Evolutionary conservation across 2,888 invertebrate genomes (phyloP), one percentile per base, ranked within the genome.

Genomic region (Chirona hameri): DNA sequence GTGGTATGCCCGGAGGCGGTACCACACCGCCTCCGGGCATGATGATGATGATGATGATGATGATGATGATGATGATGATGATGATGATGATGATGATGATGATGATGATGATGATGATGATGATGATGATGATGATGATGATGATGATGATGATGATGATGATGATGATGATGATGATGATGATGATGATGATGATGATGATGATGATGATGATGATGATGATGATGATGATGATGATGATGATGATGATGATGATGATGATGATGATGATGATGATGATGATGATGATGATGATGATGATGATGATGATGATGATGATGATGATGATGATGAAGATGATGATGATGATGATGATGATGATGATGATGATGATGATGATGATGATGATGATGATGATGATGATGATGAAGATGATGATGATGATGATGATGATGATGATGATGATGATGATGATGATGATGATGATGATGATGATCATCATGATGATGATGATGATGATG

Each of bases 11-110:
- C n/a, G n/a, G n/a, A n/a, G n/a, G n/a, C n/a, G n/a, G n/a, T n/a
- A n/a, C n/a, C n/a, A n/a, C n/a, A n/a, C n/a, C n/a, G n/a, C 18
- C n/a, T 18, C 18, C n/a, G 65, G n/a, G 18, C 21, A 65, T 65
- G 65, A 65, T 65, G 65, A 65, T 65, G 65, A 65, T 65, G 65
- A 65, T 65, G 65, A 65, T 65, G 65, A 65, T 65, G 65, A 65
- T 65, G 65, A 65, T 65, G 65, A 65, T 65, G 65, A 65, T 65
- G 65, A 65, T 65, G 65, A 65, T 65, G 65, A 65, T 65, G 65
- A 65, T 65, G 65, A 65, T 65, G 65, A 65, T 65, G 65, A 65
- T 65, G 65, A 65, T 65, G 65, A 65, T 65, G 65, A 65, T 65
- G 65, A 65, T 65, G 65, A 65, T 65, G 65, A 65, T 65, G 65